A percentile compares a stretch with the other conserved stretches of the same genome.
Conservation (phyloP, 1,140 invertebrate species). For the Conopomorpha cramerella region DNA sequence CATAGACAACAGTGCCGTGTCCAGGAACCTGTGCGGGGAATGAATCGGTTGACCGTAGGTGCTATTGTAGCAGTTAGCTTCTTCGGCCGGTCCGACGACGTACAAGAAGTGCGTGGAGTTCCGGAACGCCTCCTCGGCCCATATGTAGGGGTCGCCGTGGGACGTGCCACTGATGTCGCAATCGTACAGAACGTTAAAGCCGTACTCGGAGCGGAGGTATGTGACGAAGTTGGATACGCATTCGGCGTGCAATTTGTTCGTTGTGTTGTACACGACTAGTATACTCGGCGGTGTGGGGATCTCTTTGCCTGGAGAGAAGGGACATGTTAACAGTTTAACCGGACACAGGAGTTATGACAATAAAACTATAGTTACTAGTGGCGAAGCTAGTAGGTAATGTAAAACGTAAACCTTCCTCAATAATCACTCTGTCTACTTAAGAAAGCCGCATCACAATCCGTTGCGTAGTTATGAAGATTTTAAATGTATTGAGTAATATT, state of each 20-base stretch:
- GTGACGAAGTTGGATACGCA: slow-evolving; percentile 34
- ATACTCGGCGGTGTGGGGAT: slow-evolving; percentile 38
- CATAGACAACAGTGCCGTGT: slow-evolving; percentile 21
- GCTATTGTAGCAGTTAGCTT: slow-evolving; percentile 28
- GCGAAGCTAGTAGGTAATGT: too few species aligned
- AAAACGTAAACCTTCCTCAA: too few species aligned
- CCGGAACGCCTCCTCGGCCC: slow-evolving; percentile 31
- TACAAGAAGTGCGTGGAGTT: slow-evolving; percentile 33
- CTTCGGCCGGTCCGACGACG: slow-evolving; percentile 30
- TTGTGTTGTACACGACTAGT: slow-evolving; percentile 32
- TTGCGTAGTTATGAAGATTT: too few species aligned
- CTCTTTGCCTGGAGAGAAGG: slow-evolving; percentile 14
- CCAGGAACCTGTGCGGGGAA: slow-evolving; percentile 26
- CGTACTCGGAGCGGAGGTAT: slow-evolving; percentile 32
- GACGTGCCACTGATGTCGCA: slow-evolving; percentile 29
- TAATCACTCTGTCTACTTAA: too few species aligned
- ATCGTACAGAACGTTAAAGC: slow-evolving; percentile 38
- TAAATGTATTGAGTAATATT: too few species aligned
- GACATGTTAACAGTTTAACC: too few species aligned
- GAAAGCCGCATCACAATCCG: too few species aligned
- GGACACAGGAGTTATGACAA: too few species aligned
- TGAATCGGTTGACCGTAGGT: slow-evolving; percentile 45
- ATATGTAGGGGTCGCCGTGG: slow-evolving; percentile 35
- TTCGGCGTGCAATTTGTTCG: slow-evolving; percentile 34
- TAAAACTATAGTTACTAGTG: too few species aligned